phyloP scores from a whole-genome alignment of 2,113 vertebrate species.

The Nyctereutes procyonoides region DNA sequence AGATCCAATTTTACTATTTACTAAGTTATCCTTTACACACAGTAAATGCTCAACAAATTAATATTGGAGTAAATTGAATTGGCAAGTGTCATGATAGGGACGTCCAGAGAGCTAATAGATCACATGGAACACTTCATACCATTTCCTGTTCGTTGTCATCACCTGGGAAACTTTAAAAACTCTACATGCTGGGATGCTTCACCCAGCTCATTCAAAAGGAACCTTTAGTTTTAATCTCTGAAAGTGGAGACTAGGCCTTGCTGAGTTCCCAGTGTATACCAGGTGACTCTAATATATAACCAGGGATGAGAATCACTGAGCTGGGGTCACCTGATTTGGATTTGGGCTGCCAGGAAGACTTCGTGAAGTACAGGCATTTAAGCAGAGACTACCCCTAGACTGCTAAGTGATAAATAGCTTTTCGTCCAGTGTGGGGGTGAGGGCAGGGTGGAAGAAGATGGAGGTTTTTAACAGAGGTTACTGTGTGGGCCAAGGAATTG shows the following conservation, averaged over 20 bases:
- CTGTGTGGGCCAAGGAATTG: too few relatives aligned
- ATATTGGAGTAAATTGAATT: neutral
- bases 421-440: neutral
- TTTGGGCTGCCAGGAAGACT: neutral
- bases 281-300: neutral
- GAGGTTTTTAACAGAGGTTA: neutral
- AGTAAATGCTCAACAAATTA: constrained; percentile 13
- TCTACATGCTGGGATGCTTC: neutral
- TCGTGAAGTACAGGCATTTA: neutral
- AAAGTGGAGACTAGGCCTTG: neutral
- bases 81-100: neutral
- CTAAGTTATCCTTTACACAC: neutral
- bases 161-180: neutral
- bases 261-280: neutral
- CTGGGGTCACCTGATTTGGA: neutral
- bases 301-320: neutral
- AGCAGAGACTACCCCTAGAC: neutral
- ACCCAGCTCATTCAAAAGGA: neutral
- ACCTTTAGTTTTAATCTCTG: neutral
- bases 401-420: neutral
- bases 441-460: too few relatives aligned
- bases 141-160: neutral
- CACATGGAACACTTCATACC: neutral
- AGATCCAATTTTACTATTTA: neutral
- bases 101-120: neutral